These are phyloP conservation scores for Hexactinellida sp. DNA, from an alignment of 37 sponge, comb jelly and placozoan genomes.

Conservation along the genomic window DNA sequence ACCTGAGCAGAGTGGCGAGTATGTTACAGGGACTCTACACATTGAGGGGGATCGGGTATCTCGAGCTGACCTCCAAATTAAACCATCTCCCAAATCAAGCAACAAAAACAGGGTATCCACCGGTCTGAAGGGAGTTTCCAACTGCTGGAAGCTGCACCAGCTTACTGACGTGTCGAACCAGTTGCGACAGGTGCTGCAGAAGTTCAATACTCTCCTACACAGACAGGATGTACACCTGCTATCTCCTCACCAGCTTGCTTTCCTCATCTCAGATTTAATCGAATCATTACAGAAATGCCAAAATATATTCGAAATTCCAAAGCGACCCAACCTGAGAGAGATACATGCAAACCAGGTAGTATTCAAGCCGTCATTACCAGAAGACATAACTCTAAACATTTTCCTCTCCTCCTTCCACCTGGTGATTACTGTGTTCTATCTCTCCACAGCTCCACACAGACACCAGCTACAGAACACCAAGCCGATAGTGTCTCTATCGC, in stretches of 20 bases:
- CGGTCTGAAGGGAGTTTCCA: not conserved
- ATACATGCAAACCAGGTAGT: not conserved
- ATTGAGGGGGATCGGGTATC: not conserved
- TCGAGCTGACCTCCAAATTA: not conserved
- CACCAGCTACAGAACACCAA: not conserved
- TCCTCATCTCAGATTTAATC: not conserved
- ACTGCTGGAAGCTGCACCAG: not conserved
- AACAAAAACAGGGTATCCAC: not conserved
- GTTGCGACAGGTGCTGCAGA: not conserved
- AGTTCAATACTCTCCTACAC: not conserved
- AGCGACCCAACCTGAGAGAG: not conserved
- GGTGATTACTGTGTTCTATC: not conserved
- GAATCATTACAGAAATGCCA: not conserved
- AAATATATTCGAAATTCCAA: constrained; percentile 1
- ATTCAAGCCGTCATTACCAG: not conserved
- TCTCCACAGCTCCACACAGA: not conserved
- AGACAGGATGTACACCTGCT: not conserved
- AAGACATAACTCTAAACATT: not conserved
- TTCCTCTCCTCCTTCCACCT: not conserved
- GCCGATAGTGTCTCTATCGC: not conserved
- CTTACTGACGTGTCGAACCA: not conserved
- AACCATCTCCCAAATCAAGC: constrained; percentile 1
- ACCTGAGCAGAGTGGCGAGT: not conserved
- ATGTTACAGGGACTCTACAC: constrained; percentile 3
- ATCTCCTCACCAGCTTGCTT: not conserved